Conservation (phyloP, 2,797 vertebrate species). For the Lacerta agilis region DNA sequence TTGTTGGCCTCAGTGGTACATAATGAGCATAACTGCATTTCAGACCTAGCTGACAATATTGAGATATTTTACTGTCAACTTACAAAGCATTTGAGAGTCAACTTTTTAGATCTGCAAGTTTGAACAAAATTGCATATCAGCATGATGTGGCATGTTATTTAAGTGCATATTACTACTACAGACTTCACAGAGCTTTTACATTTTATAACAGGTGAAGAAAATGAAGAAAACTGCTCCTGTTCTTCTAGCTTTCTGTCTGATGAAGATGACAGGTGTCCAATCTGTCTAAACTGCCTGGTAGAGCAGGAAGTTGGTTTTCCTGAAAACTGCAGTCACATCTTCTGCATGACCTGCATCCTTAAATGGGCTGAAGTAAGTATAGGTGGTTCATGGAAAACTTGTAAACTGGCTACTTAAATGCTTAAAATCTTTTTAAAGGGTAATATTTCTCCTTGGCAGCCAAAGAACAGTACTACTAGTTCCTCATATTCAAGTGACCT, state of each 20-base stretch:
- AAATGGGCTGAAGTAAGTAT: conserved; percentile 93
- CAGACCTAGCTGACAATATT: neutral
- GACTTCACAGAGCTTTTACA: neutral
- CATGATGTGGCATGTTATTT: neutral
- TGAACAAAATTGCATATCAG: neutral
- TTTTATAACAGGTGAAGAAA: conserved; percentile 78
- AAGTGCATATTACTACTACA: neutral
- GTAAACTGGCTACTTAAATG: neutral
- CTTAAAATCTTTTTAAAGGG: neutral
- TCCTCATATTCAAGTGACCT: neutral
- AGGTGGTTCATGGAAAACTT: neutral
- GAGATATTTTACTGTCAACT: neutral
- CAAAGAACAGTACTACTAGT: neutral
- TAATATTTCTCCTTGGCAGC: neutral
- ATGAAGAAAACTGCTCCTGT: conserved; percentile 69
- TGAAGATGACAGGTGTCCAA: conserved; percentile 88
- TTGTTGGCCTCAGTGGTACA: neutral
- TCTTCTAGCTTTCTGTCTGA: conserved; percentile 61
- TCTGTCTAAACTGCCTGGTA: conserved; percentile 88
- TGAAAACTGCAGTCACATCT: conserved; percentile 92
- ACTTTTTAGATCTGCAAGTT: neutral
- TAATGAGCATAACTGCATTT: neutral
- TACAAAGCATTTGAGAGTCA: neutral
- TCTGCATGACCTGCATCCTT: conserved; percentile 93
- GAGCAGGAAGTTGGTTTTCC: conserved; percentile 88